A percentile compares a stretch with the other conserved stretches of the same genome.
Evolutionary conservation across 2,797 vertebrate species (phyloP).

Genomic region (Sphenopsis melanotis): DNA sequence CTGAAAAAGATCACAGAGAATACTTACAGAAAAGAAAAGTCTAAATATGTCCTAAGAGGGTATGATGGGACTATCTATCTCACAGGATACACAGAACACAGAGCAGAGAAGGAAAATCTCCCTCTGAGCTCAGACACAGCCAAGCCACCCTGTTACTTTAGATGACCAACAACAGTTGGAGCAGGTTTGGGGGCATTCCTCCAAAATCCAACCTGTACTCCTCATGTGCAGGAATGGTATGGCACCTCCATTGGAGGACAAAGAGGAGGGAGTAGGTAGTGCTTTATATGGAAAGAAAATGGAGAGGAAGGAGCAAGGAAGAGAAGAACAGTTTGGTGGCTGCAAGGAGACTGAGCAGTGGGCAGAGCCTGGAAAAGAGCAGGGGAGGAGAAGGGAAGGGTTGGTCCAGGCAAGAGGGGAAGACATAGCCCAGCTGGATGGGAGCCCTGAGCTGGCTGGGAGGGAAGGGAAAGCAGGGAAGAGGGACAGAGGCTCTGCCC

Average conservation of each 20-base stretch:
- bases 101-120: background rate
- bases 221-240: background rate
- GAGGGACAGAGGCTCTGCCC: background rate
- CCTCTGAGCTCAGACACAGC: background rate
- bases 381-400: background rate
- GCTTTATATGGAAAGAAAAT: background rate
- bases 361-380: background rate
- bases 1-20: background rate
- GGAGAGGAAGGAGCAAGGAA: background rate
- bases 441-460: background rate
- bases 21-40: background rate
- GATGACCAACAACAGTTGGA: background rate
- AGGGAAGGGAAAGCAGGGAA: background rate
- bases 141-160: too few relatives aligned
- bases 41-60: background rate
- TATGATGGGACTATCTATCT: background rate
- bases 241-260: background rate
- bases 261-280: background rate
- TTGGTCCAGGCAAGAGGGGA: background rate
- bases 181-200: background rate
- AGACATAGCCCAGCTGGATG: background rate
- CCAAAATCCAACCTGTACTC: background rate
- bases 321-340: background rate
- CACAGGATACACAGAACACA: background rate
- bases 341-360: background rate